Evolutionary conservation across 2,888 invertebrate species (phyloP), one percentile per base, ranked within the genome.

Genomic region (Alentia gelatinosa): DNA sequence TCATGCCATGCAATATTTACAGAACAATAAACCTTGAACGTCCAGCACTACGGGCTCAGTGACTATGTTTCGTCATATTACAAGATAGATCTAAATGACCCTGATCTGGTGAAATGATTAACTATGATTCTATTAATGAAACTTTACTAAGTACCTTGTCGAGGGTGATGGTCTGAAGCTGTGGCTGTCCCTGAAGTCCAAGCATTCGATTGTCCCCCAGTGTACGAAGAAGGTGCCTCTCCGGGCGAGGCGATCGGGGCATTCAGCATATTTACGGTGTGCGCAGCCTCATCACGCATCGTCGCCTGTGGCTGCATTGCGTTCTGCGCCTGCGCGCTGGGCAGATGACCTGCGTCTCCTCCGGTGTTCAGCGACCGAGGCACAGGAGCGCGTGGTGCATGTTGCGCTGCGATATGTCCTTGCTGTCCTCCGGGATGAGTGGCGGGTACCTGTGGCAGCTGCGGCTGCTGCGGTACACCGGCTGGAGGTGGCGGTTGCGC

Each of bases 241-340:
- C 23, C 84, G 42, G 91, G 91, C 7, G 91, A 89, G 15, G 56
- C 89, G n/a, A 91, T 89, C 9, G 91, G 91, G 1, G 89, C 63
- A 56, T 91, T 89, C 0, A 89, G 40, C 37, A 88, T 91, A 63
- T 91, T 74, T 0, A 91, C 89, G 7, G 91, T 91, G 39, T 89
- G 91, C 5, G 91, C 89, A 15, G 79, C 84, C 33, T 91, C 91
- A 40, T 84, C 40, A 9, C 50, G 12, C 83, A 47, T 68, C 33
- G 74, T 40, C 4, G 74, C 42, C 50, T 89, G 89, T 23, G 79
- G 42, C 50, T 74, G 75, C 26, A n/a, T 30, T 42, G 74, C 40
- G 4, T 79, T 79, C 9, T n/a, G 19, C 23, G 12, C 7, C 23
- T 74, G 74, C 40, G 30, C 63, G 89, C 91, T 40, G 4, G 89